These are phyloP conservation scores for Tachysurus fulvidraco DNA, from an alignment of 2,113 vertebrate genomes.

Conservation along the genomic window DNA sequence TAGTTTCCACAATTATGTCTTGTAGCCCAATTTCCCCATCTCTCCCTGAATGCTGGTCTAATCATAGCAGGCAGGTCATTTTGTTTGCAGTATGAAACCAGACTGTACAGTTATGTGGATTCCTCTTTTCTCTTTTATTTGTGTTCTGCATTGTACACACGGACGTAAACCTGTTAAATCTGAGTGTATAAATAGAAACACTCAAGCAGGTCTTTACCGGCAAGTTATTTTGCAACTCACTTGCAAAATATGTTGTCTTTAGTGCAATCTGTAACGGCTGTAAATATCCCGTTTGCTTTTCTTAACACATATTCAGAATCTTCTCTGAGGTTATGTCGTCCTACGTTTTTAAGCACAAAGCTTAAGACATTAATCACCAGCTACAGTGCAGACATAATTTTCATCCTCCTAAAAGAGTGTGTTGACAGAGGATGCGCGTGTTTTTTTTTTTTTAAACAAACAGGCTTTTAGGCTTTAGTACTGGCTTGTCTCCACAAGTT, in stretches of 20 bases:
- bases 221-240: neutral
- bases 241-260: neutral
- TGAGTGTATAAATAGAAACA: neutral
- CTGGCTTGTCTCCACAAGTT: neutral
- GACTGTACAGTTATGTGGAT: neutral
- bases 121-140: neutral
- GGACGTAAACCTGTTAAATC: neutral
- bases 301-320: neutral
- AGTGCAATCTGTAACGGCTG: neutral
- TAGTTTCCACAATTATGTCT: neutral
- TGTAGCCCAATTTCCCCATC: neutral
- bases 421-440: neutral
- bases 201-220: neutral
- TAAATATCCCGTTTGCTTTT: neutral
- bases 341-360: too few relatives aligned
- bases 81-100: neutral
- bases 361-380: neutral
- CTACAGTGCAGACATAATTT: slow-evolving; percentile 8
- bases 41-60: neutral
- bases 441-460: slow-evolving; percentile 3
- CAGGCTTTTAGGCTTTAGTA: neutral
- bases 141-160: neutral
- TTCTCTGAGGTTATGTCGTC: neutral
- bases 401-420: neutral
- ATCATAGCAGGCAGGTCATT: neutral